These are phyloP conservation scores for Cheiracanthium punctorium DNA, from an alignment of 2,888 invertebrate species.

Conservation along the genomic window DNA sequence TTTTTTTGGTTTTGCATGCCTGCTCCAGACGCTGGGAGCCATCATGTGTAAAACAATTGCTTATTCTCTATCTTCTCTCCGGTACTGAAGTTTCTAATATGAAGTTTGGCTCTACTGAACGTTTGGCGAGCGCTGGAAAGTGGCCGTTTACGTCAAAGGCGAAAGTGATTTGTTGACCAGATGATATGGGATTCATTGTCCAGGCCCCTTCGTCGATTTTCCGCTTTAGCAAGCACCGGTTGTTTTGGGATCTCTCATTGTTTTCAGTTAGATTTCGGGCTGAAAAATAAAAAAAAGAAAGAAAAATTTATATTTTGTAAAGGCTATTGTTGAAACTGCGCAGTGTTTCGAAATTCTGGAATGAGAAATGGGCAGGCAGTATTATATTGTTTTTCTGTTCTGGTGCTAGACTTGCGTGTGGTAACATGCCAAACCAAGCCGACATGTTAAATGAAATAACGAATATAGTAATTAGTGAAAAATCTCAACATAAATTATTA, in stretches of 20 bases:
- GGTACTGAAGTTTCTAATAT: not conserved
- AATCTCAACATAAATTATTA: too few species aligned
- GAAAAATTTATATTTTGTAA: too few species aligned
- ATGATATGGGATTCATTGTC: not conserved
- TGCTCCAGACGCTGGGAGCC: not conserved
- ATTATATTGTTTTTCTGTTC: too few species aligned
- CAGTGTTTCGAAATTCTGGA: too few species aligned
- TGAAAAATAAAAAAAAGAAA: not conserved
- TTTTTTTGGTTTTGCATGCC: not conserved
- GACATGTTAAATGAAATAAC: too few species aligned
- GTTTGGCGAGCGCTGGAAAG: not conserved
- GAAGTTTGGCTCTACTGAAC: not conserved
- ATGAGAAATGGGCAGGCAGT: too few species aligned
- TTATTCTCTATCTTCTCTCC: not conserved
- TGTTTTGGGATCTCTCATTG: not conserved
- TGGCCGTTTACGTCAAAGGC: conserved; percentile 9
- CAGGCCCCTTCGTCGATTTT: not conserved
- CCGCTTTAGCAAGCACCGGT: not conserved
- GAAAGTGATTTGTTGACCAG: conserved; percentile 15
- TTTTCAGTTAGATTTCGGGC: not conserved
- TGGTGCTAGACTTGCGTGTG: too few species aligned
- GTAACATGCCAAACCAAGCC: too few species aligned
- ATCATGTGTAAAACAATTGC: conserved; percentile 9
- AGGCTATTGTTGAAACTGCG: too few species aligned
- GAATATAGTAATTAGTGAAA: too few species aligned